Evolutionary conservation across 2,888 invertebrate genomes (phyloP).

Genomic region (Mongoloraphidia duomilia): DNA sequence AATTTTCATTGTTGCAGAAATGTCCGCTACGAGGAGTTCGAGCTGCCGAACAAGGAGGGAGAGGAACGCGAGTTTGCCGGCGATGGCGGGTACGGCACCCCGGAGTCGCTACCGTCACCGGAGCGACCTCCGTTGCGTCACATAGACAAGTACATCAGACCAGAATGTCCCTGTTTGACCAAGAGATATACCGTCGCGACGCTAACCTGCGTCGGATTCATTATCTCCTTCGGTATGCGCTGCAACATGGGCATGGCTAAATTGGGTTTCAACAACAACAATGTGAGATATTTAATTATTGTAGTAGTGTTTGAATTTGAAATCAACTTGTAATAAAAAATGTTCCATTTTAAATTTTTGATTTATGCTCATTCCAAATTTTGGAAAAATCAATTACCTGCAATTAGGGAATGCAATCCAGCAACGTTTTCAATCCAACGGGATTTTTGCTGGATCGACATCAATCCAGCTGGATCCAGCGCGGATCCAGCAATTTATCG

Average conservation of each 20-base stretch:
- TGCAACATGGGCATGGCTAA: slow-evolving; percentile 99
- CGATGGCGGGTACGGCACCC: slow-evolving; percentile 48
- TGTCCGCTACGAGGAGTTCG: slow-evolving; percentile 50
- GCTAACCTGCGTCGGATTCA: slow-evolving; percentile 76
- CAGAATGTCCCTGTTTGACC: slow-evolving; percentile 73
- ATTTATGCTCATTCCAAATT: too few species aligned
- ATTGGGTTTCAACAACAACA: slow-evolving; percentile 41
- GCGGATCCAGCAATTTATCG: too few species aligned
- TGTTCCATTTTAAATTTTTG: too few species aligned
- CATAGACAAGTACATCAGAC: slow-evolving; percentile 75
- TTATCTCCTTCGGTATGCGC: slow-evolving; percentile 94
- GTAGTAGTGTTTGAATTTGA: too few species aligned
- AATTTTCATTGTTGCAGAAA: slow-evolving; percentile 31
- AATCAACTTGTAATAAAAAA: too few species aligned
- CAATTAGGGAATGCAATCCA: too few species aligned
- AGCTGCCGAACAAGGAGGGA: slow-evolving; percentile 32
- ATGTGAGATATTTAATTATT: too few species aligned
- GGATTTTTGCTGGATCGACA: too few species aligned
- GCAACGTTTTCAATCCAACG: too few species aligned
- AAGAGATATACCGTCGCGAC: slow-evolving; percentile 80
- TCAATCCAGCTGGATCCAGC: too few species aligned
- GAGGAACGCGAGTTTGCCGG: slow-evolving; percentile 24
- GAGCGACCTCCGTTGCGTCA: slow-evolving; percentile 73
- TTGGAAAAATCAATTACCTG: too few species aligned
- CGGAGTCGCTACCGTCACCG: slow-evolving; percentile 67